Base-by-base conservation (phyloP, 2,797 vertebrate species). In the Miichthys miiuy region DNA sequence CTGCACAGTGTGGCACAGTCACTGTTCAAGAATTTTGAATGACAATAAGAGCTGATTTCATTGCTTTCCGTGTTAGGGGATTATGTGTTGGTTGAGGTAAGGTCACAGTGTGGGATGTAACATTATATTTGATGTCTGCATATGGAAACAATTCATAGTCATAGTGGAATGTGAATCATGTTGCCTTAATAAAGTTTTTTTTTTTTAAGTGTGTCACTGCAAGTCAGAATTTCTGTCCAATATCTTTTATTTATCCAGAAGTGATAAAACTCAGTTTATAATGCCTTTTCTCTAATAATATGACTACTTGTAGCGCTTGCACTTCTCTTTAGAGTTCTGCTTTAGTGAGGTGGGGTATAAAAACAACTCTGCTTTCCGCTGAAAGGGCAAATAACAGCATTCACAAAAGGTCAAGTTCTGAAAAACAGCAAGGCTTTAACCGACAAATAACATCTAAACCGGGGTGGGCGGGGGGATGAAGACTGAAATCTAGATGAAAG, bases 311-410 rank as follows among this genome's bases (percentile, higher is more conserved):
- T 65, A 52, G 58, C 52, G n/a, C 50, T 63, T 50, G 47, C 58
- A 72, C 30, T n/a, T n/a, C n/a, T 61, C 46, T 13, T 48, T 34
- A 12, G 46, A 82, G 48, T 42, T 73, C 65, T 60, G 69, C 65
- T 62, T 69, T 82, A 30, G 55, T n/a, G 56, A 69, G 47, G 68
- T 79, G 25, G 23, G 23, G 47, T 52, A 68, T 72, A 16, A n/a
- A 34, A n/a, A 44, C 42, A 44, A 44, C 42, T 78, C 50, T 76
- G 60, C 54, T 48, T 73, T 85, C 55, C 78, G 73, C 20, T 7
- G 46, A 92, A 91, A 93, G 89, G 88, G 85, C 89, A 91, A 85
- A 81, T 72, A 23, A 86, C 87, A 70, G 69, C 79, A 52, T 72
- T 82, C 66, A 25, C 10, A 17, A 89, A 91, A 90, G 80, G 87